phyloP scores from a whole-genome alignment of 2,113 vertebrate species.

The Grammomys surdaster region DNA sequence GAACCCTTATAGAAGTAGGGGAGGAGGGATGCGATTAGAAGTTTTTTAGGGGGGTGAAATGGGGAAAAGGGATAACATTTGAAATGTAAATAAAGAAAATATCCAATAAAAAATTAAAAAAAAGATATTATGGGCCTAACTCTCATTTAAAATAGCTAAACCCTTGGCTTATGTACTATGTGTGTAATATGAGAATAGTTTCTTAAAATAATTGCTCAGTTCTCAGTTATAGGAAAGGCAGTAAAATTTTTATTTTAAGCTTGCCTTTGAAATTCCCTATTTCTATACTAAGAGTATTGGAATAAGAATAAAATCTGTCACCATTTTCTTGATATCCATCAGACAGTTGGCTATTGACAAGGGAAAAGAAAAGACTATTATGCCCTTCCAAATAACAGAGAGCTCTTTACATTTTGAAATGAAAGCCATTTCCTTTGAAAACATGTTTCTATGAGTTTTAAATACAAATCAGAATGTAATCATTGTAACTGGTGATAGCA shows the following conservation, averaged over 20 bases:
- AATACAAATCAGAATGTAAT: constrained; percentile 72
- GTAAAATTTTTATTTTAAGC: constrained; percentile 67
- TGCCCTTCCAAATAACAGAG: constrained; percentile 65
- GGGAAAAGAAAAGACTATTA: not conserved
- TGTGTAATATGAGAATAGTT: not conserved
- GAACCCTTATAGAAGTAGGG: not conserved
- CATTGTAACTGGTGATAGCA: constrained; percentile 28
- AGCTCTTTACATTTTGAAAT: constrained; percentile 46
- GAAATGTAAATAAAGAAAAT: no score
- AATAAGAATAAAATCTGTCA: constrained; percentile 62
- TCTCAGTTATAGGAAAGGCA: constrained; percentile 69
- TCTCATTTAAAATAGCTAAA: not conserved
- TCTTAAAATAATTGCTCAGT: constrained; percentile 28
- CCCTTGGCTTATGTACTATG: not conserved
- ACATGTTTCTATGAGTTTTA: constrained; percentile 62
- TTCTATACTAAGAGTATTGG: constrained; percentile 53
- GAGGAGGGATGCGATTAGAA: no score
- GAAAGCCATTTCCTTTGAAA: constrained; percentile 65
- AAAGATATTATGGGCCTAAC: no score
- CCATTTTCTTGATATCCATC: constrained; percentile 67
- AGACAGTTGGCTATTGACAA: not conserved
- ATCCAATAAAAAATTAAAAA: no score
- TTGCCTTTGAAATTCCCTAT: constrained; percentile 66
- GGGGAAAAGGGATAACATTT: no score
- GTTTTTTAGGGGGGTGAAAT: no score